Evolutionary conservation across 2,888 invertebrate genomes (phyloP), one percentile per base, ranked within the genome.

Genomic region (Gastracanthus pulcherrimus): DNA sequence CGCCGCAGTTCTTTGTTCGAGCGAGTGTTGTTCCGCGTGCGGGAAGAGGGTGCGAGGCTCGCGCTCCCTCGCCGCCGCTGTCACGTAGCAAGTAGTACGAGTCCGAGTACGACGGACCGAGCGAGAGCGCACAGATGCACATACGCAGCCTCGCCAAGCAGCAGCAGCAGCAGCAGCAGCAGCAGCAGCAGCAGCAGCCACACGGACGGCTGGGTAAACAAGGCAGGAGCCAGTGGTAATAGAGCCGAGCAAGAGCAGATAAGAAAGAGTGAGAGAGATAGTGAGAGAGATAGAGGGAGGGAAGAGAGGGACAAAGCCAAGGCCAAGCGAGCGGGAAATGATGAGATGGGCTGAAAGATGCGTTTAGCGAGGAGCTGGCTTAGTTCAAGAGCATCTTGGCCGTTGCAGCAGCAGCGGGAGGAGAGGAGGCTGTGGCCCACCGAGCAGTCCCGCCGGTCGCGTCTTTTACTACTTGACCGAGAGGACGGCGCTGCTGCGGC

Each of bases 31-130:
- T 23, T 2, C 9, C 23, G 34, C 36, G 62, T 3, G 13, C 34
- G 36, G 9, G 23, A 36, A 23, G 13, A 41, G 45, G 29, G 41
- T 45, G 41, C 26, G n/a, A 31, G 34, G 31, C 60, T 31, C 34
- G n/a, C 55, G 55, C 26, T 23, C 23, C 6, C 26, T 9, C n/a
- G n/a, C 55, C 23, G 36, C 64, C 5, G 19, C 38, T 41, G 66
- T 29, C 58, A 13, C n/a, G n/a, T 29, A 7, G 64, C 70, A 80
- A 80, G 80, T 80, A 80, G 80, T 80, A 80, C 80, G 71, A 80
- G 80, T 76, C 76, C 76, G 80, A 76, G 62, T 75, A 70, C 70
- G 80, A 64, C 51, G 36, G 80, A 80, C 80, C 64, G 62, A 26
- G 58, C n/a, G n/a, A n/a, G n/a, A n/a, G n/a, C n/a, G n/a, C n/a